A percentile compares a stretch with the other conserved stretches of the same genome.
These are phyloP conservation scores for Scaptomyza montana DNA, from an alignment of 1,140 invertebrate species.

Conservation along the genomic window DNA sequence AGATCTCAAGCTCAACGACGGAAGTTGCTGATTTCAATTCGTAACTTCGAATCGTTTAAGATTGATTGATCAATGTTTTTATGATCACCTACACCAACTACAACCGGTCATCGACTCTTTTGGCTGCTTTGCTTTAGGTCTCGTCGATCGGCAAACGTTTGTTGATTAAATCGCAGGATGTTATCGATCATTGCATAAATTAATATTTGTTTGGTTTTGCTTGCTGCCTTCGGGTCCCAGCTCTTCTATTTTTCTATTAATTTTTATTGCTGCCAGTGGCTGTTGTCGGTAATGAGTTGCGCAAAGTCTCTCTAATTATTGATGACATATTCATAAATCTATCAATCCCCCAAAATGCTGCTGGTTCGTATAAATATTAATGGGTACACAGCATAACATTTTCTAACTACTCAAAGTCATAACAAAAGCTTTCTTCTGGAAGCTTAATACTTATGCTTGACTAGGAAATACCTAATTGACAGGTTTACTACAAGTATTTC, in stretches of 20 bases:
- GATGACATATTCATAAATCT: slow-evolving; percentile 40
- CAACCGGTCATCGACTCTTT: slow-evolving; percentile 52
- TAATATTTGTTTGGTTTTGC: slow-evolving; percentile 51
- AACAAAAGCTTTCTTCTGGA: too few species aligned
- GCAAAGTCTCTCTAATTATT: slow-evolving; percentile 3
- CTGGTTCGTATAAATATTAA: slow-evolving; percentile 21
- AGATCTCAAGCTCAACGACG: slow-evolving; percentile 43
- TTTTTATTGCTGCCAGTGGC: slow-evolving; percentile 54
- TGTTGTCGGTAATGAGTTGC: slow-evolving; percentile 40
- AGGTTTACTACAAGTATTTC: background rate
- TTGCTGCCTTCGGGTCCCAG: background rate
- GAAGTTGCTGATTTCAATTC: slow-evolving; percentile 78
- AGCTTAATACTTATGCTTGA: background rate
- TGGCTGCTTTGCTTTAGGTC: slow-evolving; percentile 62
- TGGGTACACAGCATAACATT: background rate
- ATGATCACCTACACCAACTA: slow-evolving; percentile 60
- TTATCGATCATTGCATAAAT: slow-evolving; percentile 82
- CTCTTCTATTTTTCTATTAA: slow-evolving; percentile 7
- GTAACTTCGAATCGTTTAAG: slow-evolving; percentile 73
- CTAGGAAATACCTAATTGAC: background rate
- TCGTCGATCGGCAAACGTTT: slow-evolving; percentile 56
- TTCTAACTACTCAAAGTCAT: too few species aligned
- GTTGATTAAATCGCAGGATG: slow-evolving; percentile 78
- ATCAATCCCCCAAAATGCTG: slow-evolving; percentile 36
- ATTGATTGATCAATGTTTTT: slow-evolving; percentile 78